phyloP scores from a whole-genome alignment of 2,797 vertebrate species.

The Hemitrygon akajei region DNA sequence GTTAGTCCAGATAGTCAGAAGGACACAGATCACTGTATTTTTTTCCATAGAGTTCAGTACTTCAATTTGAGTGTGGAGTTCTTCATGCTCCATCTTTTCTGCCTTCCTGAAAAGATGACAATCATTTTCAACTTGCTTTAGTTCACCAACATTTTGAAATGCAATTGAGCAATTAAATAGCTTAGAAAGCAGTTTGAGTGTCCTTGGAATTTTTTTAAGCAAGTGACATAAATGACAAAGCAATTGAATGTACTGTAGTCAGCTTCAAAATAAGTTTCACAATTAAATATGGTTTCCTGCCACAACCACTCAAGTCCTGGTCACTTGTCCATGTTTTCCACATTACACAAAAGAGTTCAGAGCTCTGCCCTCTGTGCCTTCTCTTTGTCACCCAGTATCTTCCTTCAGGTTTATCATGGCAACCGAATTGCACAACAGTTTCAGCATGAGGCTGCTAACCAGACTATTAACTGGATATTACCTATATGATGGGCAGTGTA shows the following conservation, averaged over 20 bases:
- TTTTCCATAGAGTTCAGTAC: slow-evolving; percentile 88
- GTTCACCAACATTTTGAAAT: neutral
- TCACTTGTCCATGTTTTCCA: too few relatives aligned
- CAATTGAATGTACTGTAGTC: too few relatives aligned
- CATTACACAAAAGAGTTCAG: too few relatives aligned
- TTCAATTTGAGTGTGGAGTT: slow-evolving; percentile 85
- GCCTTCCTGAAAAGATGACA: slow-evolving; percentile 52
- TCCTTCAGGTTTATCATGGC: too few relatives aligned
- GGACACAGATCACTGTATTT: slow-evolving; percentile 94
- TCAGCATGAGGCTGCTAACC: too few relatives aligned
- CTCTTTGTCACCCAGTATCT: too few relatives aligned
- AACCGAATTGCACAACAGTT: too few relatives aligned
- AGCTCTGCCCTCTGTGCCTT: too few relatives aligned
- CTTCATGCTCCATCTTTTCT: slow-evolving; percentile 88
- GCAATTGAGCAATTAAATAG: neutral
- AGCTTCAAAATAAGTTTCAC: too few relatives aligned
- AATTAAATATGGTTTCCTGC: neutral
- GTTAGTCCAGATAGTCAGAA: slow-evolving; percentile 89
- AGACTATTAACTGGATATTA: too few relatives aligned
- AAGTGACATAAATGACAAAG: neutral
- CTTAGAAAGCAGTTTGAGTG: neutral
- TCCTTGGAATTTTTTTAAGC: neutral
- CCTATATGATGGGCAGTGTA: too few relatives aligned
- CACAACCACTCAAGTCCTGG: neutral
- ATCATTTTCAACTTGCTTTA: neutral